Evolutionary conservation across 2,888 invertebrate species (phyloP).

Genomic region (Thymelicus sylvestris): DNA sequence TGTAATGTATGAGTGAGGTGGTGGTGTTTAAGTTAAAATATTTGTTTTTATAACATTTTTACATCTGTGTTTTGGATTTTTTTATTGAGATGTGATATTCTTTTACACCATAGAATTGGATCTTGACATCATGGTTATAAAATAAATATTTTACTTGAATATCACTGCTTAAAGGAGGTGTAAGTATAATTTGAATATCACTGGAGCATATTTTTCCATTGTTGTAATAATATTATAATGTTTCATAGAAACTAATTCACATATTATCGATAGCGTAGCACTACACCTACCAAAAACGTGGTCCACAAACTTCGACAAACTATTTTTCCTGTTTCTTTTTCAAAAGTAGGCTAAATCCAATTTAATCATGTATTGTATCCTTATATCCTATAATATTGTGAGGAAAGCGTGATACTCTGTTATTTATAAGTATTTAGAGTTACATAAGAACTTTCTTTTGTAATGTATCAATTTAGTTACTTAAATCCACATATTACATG

Average conservation of each 20-base stretch:
- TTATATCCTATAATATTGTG: slow-evolving; percentile 29
- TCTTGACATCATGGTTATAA: slow-evolving; percentile 9
- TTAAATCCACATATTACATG: slow-evolving; percentile 27
- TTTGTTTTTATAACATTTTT: slow-evolving; percentile 34
- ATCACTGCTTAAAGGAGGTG: slow-evolving; percentile 56
- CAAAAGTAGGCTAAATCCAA: slow-evolving; percentile 30
- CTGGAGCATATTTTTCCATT: slow-evolving; percentile 77
- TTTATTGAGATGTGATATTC: not conserved
- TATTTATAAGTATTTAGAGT: slow-evolving; percentile 37
- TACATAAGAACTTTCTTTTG: slow-evolving; percentile 31
- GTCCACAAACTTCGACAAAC: slow-evolving; percentile 40
- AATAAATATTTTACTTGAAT: slow-evolving; percentile 34
- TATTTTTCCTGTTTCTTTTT: slow-evolving; percentile 25
- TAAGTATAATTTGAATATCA: slow-evolving; percentile 63
- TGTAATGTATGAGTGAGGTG: slow-evolving; percentile 52
- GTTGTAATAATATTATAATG: slow-evolving; percentile 55
- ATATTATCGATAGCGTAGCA: slow-evolving; percentile 46
- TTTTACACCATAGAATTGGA: not conserved
- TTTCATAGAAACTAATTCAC: slow-evolving; percentile 52
- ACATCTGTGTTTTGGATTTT: slow-evolving; percentile 4
- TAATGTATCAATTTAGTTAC: slow-evolving; percentile 32
- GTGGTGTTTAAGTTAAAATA: slow-evolving; percentile 42
- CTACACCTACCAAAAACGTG: slow-evolving; percentile 49
- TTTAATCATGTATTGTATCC: slow-evolving; percentile 33
- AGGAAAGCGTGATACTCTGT: slow-evolving; percentile 35